Evolutionary conservation across 1,140 invertebrate genomes (phyloP), one percentile per base, ranked within the genome.

Genomic region (Tetramorium simillimum): DNA sequence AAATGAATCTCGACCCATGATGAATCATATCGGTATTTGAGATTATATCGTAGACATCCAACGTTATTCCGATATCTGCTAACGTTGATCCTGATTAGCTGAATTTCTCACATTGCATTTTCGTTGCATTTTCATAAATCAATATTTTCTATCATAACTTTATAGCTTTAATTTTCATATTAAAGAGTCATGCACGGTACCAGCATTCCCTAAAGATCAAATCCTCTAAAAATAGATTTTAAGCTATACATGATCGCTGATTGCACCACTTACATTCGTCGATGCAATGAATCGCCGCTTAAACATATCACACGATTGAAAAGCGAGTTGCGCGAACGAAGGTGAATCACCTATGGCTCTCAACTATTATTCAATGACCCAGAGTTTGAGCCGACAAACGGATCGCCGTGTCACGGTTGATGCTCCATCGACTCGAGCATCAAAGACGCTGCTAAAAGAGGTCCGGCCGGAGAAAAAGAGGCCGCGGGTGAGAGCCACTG

Each of bases 401-500:
- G 76, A 82, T 62, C 69, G 84, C 72, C 72, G 51, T 62, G 72
- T 90, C 81, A 70, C 77, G 81, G 69, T 89, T 89, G 85, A 76
- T 60, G 62, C 56, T 43, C 14, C 33, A 49, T 87, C 63, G 80
- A 33, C 43, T 82, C 76, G 84, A 51, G 80, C 75, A 53, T 90
- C 72, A 53, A 72, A 76, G 51, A 63, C 65, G 65, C 40, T 24
- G 60, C 70, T 53, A 70, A 90, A 87, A 87, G 72, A 81, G 24
- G 16, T 43, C 21, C 75, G 3, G 18, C 33, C 6, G 67, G 24
- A 84, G 82, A 91, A 90, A 90, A 88, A 88, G 86, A 90, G 89
- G 70, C 62, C 78, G 87, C 77, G 78, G 53, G 84, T 91, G 90
- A 92, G 91, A 92, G 86, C 89, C 87, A 89, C 90, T 90, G 90